Evolutionary conservation across 2,113 vertebrate genomes (phyloP), one percentile per base, ranked within the genome.

Genomic region (Nothoprocta pentlandii): DNA sequence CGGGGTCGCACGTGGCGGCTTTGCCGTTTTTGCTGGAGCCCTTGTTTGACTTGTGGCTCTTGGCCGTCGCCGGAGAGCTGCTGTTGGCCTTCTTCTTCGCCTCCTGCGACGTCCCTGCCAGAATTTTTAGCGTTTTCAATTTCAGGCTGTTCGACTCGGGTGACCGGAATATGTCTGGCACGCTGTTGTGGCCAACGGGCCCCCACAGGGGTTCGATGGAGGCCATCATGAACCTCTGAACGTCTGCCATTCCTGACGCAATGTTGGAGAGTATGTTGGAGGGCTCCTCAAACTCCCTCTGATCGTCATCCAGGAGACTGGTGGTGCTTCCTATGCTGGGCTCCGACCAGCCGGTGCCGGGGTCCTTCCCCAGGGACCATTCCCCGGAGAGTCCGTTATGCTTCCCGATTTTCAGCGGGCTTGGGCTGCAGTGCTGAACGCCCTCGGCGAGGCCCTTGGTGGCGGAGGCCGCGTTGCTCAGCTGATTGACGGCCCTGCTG

Each of bases 261-360:
- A 99, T 99, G 97, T 99, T 99, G 88, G 99, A 99, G 94, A 99
- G 97, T 97, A 99, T 99, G 97, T 99, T 99, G 92, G 99, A 99
- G 80, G 99, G 99, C 73, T 99, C 99, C 96, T 99, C 99, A 53
- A 99, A 99, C 97, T 99, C 99, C 96, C 99, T 97, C 97, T 99
- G 99, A 94, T 99, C 99, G 13, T 99, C 99, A 22, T 99, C 98
- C 73, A 99, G 97, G 78, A 99, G 98, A 95, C 96, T 98, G 97
- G 97, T 99, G 67, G 93, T 44, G 1, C 95, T 98, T 77, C 97
- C 87, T 68, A 97, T 73, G 75, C 82, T 97, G 71, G 97, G 88
- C 91, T 99, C 98, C 0, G 98, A 98, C 99, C 99, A 99, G 91
- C 97, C 98, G 2, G 97, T 89, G 87, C 95, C 96, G 41, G 97